Conservation (phyloP, 2,888 invertebrate genomes). For the Laspeyria flexula region DNA sequence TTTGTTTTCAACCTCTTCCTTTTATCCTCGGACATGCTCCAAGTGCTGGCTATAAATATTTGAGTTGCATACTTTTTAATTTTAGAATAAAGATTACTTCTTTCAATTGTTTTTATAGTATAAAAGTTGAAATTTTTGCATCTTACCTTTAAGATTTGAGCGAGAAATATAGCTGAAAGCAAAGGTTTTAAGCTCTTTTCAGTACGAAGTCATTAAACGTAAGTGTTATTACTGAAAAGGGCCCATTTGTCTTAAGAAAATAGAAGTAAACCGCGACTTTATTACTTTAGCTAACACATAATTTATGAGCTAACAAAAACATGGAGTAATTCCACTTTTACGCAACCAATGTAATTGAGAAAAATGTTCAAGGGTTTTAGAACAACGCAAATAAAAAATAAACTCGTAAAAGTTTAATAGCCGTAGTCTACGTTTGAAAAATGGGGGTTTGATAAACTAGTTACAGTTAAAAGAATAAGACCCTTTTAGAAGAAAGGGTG, state of each 20-base stretch:
- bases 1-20: slow-evolving; percentile 24
- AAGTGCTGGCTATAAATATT: slow-evolving; percentile 10
- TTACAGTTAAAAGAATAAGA: slow-evolving; percentile 9
- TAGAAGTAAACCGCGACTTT: slow-evolving; percentile 50
- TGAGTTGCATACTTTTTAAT: slow-evolving; percentile 4
- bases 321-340: slow-evolving; percentile 44
- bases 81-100: slow-evolving; percentile 3
- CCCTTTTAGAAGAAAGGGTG: slow-evolving; percentile 12
- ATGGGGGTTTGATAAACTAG: slow-evolving; percentile 9
- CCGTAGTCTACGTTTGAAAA: slow-evolving; percentile 6
- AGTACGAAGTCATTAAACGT: background rate
- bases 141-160: background rate
- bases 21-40: slow-evolving; percentile 19
- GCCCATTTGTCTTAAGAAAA: slow-evolving; percentile 49
- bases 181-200: slow-evolving; percentile 5
- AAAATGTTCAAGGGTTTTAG: slow-evolving; percentile 23
- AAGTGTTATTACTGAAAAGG: slow-evolving; percentile 11
- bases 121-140: background rate
- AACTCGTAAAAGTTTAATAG: slow-evolving; percentile 13
- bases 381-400: slow-evolving; percentile 6
- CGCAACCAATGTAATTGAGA: slow-evolving; percentile 44
- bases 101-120: slow-evolving; percentile 1
- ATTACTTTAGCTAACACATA: slow-evolving; percentile 46
- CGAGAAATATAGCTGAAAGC: background rate
- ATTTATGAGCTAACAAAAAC: slow-evolving; percentile 51